Base-by-base conservation (phyloP, 2,113 vertebrate species). In the Gallinago jamesoni region DNA sequence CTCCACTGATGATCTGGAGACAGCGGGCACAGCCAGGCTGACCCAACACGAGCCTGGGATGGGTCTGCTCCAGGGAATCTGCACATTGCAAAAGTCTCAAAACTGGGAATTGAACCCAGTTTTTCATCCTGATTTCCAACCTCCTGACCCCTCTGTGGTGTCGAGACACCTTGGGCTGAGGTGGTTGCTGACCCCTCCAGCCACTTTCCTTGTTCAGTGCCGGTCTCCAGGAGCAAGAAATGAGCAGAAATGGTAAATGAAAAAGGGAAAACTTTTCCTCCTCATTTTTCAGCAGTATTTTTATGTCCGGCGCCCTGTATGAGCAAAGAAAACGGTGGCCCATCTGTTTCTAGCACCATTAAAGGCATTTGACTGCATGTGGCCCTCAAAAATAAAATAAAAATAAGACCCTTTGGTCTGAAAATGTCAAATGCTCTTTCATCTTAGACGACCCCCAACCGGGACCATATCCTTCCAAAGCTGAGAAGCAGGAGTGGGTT, bases 381-480 rank as follows among this genome's bases (percentile, higher is more conserved):
- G 89, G 93, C 93, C 91, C 91, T 94, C 96, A 27, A 93, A 94
- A 96, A 93, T 90, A 87, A 97, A 96, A 96, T 95, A 93, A 93
- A 97, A 97, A 95, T 83, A 90, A 74, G 62, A 87, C 87, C 89
- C 91, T 96, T 89, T 64, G 94, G 66, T 94, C 96, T 62, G 89
- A 43, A 97, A 90, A 97, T 96, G 97, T 95, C 96, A 96, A 78
- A 56, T 3, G 41, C 87, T 86, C 95, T 97, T 97, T 91, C 93
- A 97, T 96, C 72, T 85, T 11, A 23, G 93, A 67, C 14, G 23
- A 55, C 92, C 92, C 84, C 96, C 96, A 91, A 2, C 96, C 2
- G 95, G 84, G 94, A 48, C 91, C 66, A 96, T 60, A 93, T 97
- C 91, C 94, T 97, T 86, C 94, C 67, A 21, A 43, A 62, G 95